Evolutionary conservation across 1,140 invertebrate species (phyloP), one percentile per base, ranked within the genome.

Genomic region (Lepidurus packardi): DNA sequence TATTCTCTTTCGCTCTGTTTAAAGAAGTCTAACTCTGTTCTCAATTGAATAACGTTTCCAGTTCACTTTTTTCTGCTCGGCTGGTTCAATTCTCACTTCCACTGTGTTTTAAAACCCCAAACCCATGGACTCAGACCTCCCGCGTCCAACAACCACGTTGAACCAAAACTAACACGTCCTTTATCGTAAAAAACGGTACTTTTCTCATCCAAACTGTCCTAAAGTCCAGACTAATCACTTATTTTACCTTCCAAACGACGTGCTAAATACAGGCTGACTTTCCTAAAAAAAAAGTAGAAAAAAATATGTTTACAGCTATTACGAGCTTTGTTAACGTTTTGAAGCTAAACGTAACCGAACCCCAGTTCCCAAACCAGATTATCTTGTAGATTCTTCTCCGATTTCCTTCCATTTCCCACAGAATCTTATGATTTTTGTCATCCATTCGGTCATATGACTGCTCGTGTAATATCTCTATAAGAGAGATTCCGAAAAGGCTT

Each of bases 21-120:
- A 65, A 10, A 10, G 10, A 65, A 65, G 6, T 65, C 53, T 16
- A 0, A 13, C n/a, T 11, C 10, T 5, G 6, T 16, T 16, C 16
- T 16, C 16, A 65, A 65, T n/a, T n/a, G 6, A n/a, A 21, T 21
- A 65, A 13, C 21, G 53, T 65, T 65, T 65, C 53, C 53, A 65
- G 53, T 65, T 65, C 16, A 21, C 16, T 65, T 65, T 65, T 65
- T 65, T 65, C 53, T 65, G 53, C 53, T 65, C 53, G 8, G 53
- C 53, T 65, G 53, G 13, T 21, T 65, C 53, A 65, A 65, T 16
- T 65, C 53, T n/a, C 13, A n/a, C 53, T 65, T 65, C 53, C 16
- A 65, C 21, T 65, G 21, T 21, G 53, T 65, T 65, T 9, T 21
- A 16, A 25, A 25, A 65, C 21, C 13, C 16, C 53, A n/a, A 65